A percentile compares a stretch with the other conserved stretches of the same genome.
Conservation (phyloP, 1,140 invertebrate genomes). For the Heliconius eleuchia region DNA sequence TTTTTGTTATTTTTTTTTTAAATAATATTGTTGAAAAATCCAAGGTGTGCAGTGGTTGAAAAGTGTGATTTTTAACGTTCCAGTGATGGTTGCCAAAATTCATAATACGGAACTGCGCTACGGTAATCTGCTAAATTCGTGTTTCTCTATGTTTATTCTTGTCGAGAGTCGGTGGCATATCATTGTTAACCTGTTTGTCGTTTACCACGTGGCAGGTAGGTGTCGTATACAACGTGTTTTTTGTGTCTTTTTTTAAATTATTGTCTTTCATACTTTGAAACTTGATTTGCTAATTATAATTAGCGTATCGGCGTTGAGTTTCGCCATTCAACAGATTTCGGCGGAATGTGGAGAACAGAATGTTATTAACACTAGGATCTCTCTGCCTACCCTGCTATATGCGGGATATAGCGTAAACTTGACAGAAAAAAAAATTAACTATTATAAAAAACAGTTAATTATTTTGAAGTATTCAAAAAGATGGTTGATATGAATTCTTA, state of each 20-base stretch:
- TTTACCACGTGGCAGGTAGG: constrained; percentile 17
- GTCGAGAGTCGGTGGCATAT: constrained; percentile 28
- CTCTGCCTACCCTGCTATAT: no score
- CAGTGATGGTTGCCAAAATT: constrained; percentile 61
- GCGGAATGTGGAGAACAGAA: no score
- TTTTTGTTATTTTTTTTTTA: constrained; percentile 12
- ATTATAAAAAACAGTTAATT: no score
- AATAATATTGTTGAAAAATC: constrained; percentile 30
- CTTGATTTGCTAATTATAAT: background rate
- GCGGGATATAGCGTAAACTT: no score
- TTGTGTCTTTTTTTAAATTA: background rate
- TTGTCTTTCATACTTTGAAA: background rate
- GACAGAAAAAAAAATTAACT: no score
- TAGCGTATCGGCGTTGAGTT: no score
- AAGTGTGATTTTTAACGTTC: constrained; percentile 34
- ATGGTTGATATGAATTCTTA: no score
- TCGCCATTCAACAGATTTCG: no score
- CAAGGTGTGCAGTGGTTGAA: constrained; percentile 36
- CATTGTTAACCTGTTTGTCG: constrained; percentile 43
- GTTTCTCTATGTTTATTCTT: constrained; percentile 35
- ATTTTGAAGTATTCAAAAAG: no score
- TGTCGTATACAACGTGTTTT: background rate
- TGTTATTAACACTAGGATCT: no score
- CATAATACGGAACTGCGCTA: constrained; percentile 40
- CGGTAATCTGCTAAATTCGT: constrained; percentile 41